These are phyloP conservation scores for Axea sp. DNA, from an alignment of 2,888 invertebrate genomes.

Conservation along the genomic window DNA sequence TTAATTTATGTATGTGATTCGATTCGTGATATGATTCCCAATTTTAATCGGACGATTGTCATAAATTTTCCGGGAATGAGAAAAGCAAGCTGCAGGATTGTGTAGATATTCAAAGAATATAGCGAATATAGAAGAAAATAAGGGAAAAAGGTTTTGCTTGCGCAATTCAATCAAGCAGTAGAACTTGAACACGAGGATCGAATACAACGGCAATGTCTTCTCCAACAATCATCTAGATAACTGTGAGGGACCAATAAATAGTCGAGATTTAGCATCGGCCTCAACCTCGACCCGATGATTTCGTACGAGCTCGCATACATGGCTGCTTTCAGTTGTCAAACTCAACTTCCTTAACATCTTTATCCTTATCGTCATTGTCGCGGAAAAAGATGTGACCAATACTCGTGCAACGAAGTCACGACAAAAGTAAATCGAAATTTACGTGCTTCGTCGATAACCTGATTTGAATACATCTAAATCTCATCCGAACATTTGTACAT, in stretches of 20 bases:
- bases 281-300: conserved; percentile 64
- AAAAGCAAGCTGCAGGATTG: conserved; percentile 34
- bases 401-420: conserved; percentile 6
- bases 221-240: conserved; percentile 71
- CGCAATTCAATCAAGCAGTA: conserved; percentile 70
- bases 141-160: conserved; percentile 58
- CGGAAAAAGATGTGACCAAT: conserved; percentile 69
- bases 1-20: conserved; percentile 11
- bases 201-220: conserved; percentile 67
- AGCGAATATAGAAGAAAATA: conserved; percentile 44
- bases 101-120: conserved; percentile 44
- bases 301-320: conserved; percentile 71
- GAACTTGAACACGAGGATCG: conserved; percentile 62
- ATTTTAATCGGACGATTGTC: conserved; percentile 14
- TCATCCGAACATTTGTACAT: conserved; percentile 35
- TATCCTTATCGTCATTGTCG: conserved; percentile 64
- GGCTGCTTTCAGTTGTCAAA: conserved; percentile 74
- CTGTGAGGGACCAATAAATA: conserved; percentile 73
- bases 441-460: conserved; percentile 30
- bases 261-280: conserved; percentile 71
- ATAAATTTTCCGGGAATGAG: conserved; percentile 18
- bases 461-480: conserved; percentile 47
- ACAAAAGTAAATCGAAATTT: conserved; percentile 42
- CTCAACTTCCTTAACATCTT: conserved; percentile 62
- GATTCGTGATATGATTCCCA: conserved; percentile 13